A percentile compares a stretch with the other conserved stretches of the same genome.
Evolutionary conservation across 53 echinoderm and acorn worm species (phyloP).

Genomic region (Crossaster papposus): DNA sequence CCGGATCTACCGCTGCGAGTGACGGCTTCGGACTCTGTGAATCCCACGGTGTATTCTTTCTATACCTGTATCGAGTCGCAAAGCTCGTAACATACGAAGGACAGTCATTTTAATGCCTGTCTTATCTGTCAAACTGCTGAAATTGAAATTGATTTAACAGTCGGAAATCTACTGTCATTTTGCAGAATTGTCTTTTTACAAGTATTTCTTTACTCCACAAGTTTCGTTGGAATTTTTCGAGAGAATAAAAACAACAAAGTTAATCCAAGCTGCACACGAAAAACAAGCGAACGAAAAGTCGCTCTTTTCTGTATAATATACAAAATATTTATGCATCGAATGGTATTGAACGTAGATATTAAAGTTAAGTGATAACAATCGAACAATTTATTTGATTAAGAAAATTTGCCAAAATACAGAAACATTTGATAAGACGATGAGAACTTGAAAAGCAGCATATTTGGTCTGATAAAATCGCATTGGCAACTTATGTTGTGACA

Average conservation of each 20-base stretch:
- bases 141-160: neutral
- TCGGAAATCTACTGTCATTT: neutral
- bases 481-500: too few relatives aligned
- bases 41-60: neutral
- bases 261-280: neutral
- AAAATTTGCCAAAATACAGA: too few relatives aligned
- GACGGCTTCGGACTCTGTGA: neutral
- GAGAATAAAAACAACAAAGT: neutral
- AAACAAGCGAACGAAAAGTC: neutral
- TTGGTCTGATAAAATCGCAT: too few relatives aligned
- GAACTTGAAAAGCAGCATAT: too few relatives aligned
- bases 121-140: neutral
- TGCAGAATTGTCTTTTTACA: neutral
- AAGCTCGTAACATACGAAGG: neutral
- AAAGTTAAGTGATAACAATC: neutral
- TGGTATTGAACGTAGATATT: neutral
- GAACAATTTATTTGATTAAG: too few relatives aligned
- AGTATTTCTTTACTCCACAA: neutral
- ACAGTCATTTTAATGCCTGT: neutral
- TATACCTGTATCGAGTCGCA: too few relatives aligned
- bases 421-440: too few relatives aligned
- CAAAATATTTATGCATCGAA: neutral
- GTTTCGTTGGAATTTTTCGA: neutral
- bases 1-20: constrained; percentile 21
- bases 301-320: neutral